phyloP scores from a whole-genome alignment of 2,888 invertebrate genomes.

The Choreutis nemorana region DNA sequence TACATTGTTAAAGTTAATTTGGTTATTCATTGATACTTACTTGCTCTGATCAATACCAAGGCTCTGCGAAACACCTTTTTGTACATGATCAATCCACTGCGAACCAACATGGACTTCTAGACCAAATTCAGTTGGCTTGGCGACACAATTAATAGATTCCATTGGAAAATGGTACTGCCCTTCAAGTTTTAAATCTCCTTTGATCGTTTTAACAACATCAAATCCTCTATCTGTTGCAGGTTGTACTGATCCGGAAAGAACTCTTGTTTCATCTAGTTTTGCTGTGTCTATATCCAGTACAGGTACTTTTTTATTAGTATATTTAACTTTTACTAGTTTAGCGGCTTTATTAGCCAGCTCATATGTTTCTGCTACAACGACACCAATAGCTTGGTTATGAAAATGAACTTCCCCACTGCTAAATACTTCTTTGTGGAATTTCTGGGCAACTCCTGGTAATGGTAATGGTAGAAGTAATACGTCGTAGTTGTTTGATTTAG shows the following conservation, averaged over 20 bases:
- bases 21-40: no score
- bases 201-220: slow-evolving; percentile 46
- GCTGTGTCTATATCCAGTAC: slow-evolving; percentile 29
- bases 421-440: slow-evolving; percentile 33
- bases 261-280: slow-evolving; percentile 16
- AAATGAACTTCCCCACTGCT: slow-evolving; percentile 54
- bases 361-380: slow-evolving; percentile 70
- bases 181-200: slow-evolving; percentile 58
- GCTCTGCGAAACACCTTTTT: slow-evolving; percentile 55
- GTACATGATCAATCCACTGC: slow-evolving; percentile 68
- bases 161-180: slow-evolving; percentile 76
- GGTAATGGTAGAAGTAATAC: slow-evolving; percentile 24
- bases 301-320: slow-evolving; percentile 27
- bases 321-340: slow-evolving; percentile 51
- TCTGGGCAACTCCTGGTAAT: slow-evolving; percentile 7
- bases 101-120: slow-evolving; percentile 68
- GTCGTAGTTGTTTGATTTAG: slow-evolving; percentile 65
- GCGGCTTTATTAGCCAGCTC: slow-evolving; percentile 65
- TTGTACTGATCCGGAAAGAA: slow-evolving; percentile 19
- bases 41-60: slow-evolving; percentile 64
- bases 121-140: slow-evolving; percentile 74
- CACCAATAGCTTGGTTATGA: slow-evolving; percentile 72
- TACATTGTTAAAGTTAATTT: no score
- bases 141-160: slow-evolving; percentile 72
- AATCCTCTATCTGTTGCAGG: slow-evolving; percentile 34